These are phyloP conservation scores for Halocynthia aurantium DNA, from an alignment of 23 tunicate species.

Conservation along the genomic window DNA sequence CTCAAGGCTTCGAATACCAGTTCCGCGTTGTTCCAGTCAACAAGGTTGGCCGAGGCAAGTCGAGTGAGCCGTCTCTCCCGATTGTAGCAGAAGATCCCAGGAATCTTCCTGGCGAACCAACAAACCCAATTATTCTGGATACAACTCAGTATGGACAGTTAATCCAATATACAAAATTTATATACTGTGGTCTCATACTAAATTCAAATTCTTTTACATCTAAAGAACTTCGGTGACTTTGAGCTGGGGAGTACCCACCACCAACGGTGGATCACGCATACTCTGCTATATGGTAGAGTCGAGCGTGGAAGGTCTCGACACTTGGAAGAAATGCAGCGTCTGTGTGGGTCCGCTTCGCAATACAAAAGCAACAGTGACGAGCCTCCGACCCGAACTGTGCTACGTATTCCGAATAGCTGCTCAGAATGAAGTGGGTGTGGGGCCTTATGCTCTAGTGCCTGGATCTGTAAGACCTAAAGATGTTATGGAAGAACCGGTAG, in stretches of 20 bases:
- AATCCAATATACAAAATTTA: background rate
- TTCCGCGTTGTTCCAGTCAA: constrained; percentile 90
- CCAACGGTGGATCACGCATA: constrained; percentile 47
- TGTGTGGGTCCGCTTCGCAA: constrained; percentile 40
- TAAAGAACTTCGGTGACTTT: constrained; percentile 44
- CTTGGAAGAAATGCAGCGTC: constrained; percentile 77
- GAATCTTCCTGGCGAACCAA: constrained; percentile 63
- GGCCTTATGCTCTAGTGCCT: constrained; percentile 36
- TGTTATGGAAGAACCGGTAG: constrained; percentile 73
- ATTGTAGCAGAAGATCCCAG: constrained; percentile 63
- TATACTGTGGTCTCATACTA: background rate
- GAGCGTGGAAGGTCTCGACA: constrained; percentile 61
- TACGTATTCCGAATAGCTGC: constrained; percentile 72
- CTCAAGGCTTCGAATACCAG: constrained; percentile 61
- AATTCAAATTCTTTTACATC: background rate
- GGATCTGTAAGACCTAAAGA: constrained; percentile 66
- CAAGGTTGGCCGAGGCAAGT: constrained; percentile 63
- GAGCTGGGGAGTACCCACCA: constrained; percentile 71
- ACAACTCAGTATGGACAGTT: constrained; percentile 31
- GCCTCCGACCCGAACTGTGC: constrained; percentile 7
- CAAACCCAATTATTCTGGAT: constrained; percentile 47
- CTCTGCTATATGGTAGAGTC: constrained; percentile 63
- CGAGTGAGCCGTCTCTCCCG: constrained; percentile 61
- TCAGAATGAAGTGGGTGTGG: constrained; percentile 46
- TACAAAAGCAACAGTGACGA: constrained; percentile 39